These are phyloP conservation scores for Saturnia japonica DNA, from an alignment of 2,888 invertebrate genomes.

Conservation along the genomic window DNA sequence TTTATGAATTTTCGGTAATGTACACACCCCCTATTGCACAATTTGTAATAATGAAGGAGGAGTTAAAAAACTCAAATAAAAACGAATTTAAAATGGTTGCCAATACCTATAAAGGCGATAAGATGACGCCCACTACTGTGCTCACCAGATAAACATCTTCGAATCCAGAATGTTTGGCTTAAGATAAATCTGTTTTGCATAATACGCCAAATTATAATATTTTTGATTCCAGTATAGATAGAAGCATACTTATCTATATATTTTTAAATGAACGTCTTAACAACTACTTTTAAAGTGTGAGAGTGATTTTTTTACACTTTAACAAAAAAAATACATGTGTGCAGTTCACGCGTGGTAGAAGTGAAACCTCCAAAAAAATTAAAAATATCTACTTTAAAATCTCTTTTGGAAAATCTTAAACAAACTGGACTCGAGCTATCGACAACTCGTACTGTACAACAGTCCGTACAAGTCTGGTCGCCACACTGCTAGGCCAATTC, in stretches of 20 bases:
- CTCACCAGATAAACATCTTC: background rate
- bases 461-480: too few species aligned
- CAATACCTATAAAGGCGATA: background rate
- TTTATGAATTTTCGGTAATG: background rate
- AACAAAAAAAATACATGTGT: too few species aligned
- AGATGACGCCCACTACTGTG: background rate
- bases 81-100: slow-evolving; percentile 7
- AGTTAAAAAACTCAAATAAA: background rate
- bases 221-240: background rate
- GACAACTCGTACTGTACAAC: too few species aligned
- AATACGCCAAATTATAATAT: background rate
- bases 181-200: background rate
- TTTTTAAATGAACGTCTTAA: too few species aligned
- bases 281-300: too few species aligned
- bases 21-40: background rate
- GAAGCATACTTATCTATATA: background rate
- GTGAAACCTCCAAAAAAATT: too few species aligned
- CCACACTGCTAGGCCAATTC: too few species aligned
- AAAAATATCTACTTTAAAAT: too few species aligned
- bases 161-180: background rate
- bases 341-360: too few species aligned
- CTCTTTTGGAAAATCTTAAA: too few species aligned
- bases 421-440: too few species aligned
- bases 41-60: background rate
- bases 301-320: too few species aligned